These are phyloP conservation scores for Ictidomys tridecemlineatus DNA, from an alignment of 2,113 vertebrate species.

Conservation along the genomic window DNA sequence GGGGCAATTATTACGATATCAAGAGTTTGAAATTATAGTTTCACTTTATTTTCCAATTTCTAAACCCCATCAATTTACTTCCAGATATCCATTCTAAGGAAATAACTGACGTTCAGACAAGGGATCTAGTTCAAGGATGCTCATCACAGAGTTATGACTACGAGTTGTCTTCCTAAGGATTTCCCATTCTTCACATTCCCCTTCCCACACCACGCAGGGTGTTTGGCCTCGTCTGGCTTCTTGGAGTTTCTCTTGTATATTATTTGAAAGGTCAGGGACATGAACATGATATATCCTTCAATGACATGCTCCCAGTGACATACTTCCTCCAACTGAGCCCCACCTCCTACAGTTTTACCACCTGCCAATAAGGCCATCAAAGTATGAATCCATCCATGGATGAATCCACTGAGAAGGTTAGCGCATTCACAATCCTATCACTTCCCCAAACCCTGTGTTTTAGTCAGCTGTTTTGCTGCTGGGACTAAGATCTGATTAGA, in stretches of 20 bases:
- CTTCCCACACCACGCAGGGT: too few species aligned
- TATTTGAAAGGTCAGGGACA: neutral
- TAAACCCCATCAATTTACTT: neutral
- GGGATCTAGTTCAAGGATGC: neutral
- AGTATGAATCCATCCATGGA: too few species aligned
- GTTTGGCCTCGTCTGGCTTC: neutral
- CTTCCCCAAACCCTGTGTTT: too few species aligned
- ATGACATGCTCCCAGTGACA: too few species aligned
- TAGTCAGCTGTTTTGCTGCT: too few species aligned
- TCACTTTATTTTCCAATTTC: conserved; percentile 18
- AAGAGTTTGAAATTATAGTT: neutral
- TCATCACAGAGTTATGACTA: neutral
- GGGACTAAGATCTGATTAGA: too few species aligned
- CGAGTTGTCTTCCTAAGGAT: neutral
- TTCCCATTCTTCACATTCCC: neutral
- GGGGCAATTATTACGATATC: neutral
- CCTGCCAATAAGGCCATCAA: too few species aligned
- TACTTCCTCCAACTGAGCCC: too few species aligned
- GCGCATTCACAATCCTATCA: too few species aligned
- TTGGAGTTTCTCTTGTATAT: neutral
- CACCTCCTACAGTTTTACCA: too few species aligned
- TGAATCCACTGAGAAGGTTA: too few species aligned
- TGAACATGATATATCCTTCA: too few species aligned
- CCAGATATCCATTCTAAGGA: neutral
- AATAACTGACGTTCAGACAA: neutral